Base-by-base conservation (phyloP, 2,113 vertebrate species). In the Abramis brama region DNA sequence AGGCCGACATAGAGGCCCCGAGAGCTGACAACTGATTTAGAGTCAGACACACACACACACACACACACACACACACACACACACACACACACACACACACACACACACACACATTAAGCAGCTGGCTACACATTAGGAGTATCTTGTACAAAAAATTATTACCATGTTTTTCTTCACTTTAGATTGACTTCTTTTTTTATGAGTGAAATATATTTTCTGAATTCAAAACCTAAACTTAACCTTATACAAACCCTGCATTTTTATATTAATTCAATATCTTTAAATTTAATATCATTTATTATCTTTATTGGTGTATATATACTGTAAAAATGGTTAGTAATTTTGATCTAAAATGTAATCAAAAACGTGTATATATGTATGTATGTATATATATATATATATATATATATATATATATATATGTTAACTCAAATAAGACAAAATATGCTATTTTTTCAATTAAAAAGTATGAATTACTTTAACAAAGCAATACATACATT, bases 11-110 rank as follows among this genome's bases (percentile, higher is more conserved):
- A 23, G 25, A 50, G n/a, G 13, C 30, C 79, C 74, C 25, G 27
- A 30, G 33, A 36, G 52, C 76, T 43, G 52, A 60, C 79, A 47
- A 25, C 25, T 12, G 79, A 82, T 52, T 50, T 82, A 80, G 36
- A 45, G 33, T 10, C 59, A 11, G 0, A 45, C 79, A 45, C 8
- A 27, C 78, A 12, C 55, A 25, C 23, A 8, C 45, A 25, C 23
- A 76, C 12, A 8, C 76, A 39, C 25, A 57, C 50, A 55, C 27
- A 78, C 12, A 33, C 25, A 30, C 27, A 30, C 23, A 66, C 62
- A 11, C 23, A 30, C 62, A 30, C 45, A 47, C 45, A 47, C 45
- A 45, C 45, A 45, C 45, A 45, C 45, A 45, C 27, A 27, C 27
- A 27, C 27, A 27, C 45, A 47, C 45, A 47, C 45, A 47, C 45